A percentile compares a stretch with the other conserved stretches of the same genome.
phyloP scores from a whole-genome alignment of 1,140 invertebrate species.

The Stegodyphus mimosarum region DNA sequence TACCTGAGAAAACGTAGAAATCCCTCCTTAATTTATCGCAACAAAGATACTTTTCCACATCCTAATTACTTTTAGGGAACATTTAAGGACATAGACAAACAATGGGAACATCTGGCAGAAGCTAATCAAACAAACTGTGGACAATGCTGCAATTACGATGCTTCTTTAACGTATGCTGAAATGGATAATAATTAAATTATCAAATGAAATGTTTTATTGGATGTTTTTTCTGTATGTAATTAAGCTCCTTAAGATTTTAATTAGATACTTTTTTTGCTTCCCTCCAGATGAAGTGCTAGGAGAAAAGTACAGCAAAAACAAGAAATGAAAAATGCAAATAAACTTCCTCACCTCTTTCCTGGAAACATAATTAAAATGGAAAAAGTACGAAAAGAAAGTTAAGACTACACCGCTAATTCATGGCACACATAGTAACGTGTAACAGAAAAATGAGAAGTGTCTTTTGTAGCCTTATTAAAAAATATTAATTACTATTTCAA shows the following conservation, averaged over 20 bases:
- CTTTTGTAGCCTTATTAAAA: slow-evolving; percentile 29
- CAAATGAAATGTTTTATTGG: slow-evolving; percentile 58
- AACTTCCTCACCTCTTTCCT: slow-evolving; percentile 43
- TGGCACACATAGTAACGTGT: slow-evolving; percentile 24
- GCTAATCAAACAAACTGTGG: slow-evolving; percentile 56
- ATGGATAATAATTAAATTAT: slow-evolving; percentile 58
- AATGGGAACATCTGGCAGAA: slow-evolving; percentile 54
- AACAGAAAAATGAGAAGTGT: slow-evolving; percentile 33
- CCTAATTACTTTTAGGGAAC: slow-evolving; percentile 56
- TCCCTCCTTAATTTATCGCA: slow-evolving; percentile 34
- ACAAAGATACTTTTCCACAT: slow-evolving; percentile 44
- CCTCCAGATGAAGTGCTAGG: neutral
- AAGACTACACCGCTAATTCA: slow-evolving; percentile 27
- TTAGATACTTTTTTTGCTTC: slow-evolving; percentile 41
- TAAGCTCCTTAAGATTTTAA: slow-evolving; percentile 57
- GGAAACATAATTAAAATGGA: slow-evolving; percentile 17
- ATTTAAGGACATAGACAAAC: slow-evolving; percentile 45
- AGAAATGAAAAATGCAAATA: slow-evolving; percentile 47
- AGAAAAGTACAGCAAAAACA: slow-evolving; percentile 42
- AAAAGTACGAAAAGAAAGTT: slow-evolving; percentile 19
- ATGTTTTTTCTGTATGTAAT: slow-evolving; percentile 29
- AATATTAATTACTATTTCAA: slow-evolving; percentile 56
- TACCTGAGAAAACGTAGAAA: slow-evolving; percentile 24
- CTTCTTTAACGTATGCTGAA: slow-evolving; percentile 36
- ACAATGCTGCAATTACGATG: slow-evolving; percentile 52